Evolutionary conservation across 2,888 invertebrate species (phyloP).

Genomic region (Phengaris alcon): DNA sequence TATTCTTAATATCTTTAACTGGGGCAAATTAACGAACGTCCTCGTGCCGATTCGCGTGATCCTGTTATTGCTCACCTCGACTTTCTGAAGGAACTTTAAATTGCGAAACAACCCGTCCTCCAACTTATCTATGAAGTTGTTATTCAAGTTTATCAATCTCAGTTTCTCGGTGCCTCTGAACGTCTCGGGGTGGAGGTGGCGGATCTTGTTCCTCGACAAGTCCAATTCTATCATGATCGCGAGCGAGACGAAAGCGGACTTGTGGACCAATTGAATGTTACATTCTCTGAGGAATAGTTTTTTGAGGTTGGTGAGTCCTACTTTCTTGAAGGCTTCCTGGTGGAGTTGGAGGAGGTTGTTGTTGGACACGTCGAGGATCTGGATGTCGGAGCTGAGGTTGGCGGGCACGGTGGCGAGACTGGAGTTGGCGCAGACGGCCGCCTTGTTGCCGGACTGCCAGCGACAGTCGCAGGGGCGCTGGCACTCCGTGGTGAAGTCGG

Average conservation of each 20-base stretch:
- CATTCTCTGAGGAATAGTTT: slow-evolving; percentile 88
- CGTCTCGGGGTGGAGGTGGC: slow-evolving; percentile 82
- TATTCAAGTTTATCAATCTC: slow-evolving; percentile 85
- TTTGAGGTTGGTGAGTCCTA: slow-evolving; percentile 88
- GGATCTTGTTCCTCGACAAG: slow-evolving; percentile 86
- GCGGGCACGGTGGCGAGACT: slow-evolving; percentile 84
- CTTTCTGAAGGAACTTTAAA: slow-evolving; percentile 85
- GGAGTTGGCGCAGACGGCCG: slow-evolving; percentile 87
- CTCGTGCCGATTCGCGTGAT: slow-evolving; percentile 84
- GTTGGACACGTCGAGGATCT: slow-evolving; percentile 85
- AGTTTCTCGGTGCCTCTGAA: slow-evolving; percentile 86
- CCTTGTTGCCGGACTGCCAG: slow-evolving; percentile 92
- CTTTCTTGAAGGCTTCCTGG: slow-evolving; percentile 83
- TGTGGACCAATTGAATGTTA: slow-evolving; percentile 83
- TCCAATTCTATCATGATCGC: slow-evolving; percentile 90
- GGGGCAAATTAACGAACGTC: slow-evolving; percentile 84
- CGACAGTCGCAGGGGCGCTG: slow-evolving; percentile 87
- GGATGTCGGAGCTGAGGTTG: slow-evolving; percentile 85
- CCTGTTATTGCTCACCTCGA: slow-evolving; percentile 88
- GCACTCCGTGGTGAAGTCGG: slow-evolving; percentile 82
- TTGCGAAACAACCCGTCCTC: slow-evolving; percentile 87
- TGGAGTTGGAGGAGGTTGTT: slow-evolving; percentile 83
- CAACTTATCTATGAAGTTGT: slow-evolving; percentile 86
- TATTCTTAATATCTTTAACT: slow-evolving; percentile 84
- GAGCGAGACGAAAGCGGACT: slow-evolving; percentile 86